Percentiles rank a stretch among this genome's conserved stretches.
phyloP scores from a whole-genome alignment of 1,140 invertebrate species.

The Drosophila parvula region DNA sequence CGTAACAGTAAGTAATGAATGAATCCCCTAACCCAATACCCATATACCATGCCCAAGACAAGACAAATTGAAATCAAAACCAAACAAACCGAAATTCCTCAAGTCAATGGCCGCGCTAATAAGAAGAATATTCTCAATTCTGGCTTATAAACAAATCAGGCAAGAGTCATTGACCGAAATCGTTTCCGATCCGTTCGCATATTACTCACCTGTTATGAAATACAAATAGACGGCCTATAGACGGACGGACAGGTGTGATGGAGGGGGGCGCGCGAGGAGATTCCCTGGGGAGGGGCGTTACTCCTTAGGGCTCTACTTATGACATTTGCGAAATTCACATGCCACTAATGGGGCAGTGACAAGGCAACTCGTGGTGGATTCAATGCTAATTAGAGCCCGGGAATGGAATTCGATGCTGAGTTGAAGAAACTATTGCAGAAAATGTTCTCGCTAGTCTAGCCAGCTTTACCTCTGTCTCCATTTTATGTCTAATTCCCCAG shows the following conservation, averaged over 20 bases:
- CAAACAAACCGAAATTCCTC: constrained; percentile 49
- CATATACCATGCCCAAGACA: constrained; percentile 1
- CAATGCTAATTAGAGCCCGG: constrained; percentile 56
- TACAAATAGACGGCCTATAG: constrained; percentile 65
- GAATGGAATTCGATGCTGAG: constrained; percentile 15
- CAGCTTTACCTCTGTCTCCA: constrained; percentile 24
- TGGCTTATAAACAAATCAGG: constrained; percentile 79
- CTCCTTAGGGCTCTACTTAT: constrained; percentile 34
- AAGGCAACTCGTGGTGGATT: constrained; percentile 27
- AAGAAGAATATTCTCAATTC: constrained; percentile 74
- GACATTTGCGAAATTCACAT: constrained; percentile 63
- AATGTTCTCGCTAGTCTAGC: constrained; percentile 14
- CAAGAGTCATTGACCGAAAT: constrained; percentile 79
- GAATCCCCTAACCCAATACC: constrained; percentile 48
- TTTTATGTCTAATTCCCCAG: background rate
- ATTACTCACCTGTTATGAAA: constrained; percentile 81
- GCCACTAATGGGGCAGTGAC: constrained; percentile 44
- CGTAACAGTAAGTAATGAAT: constrained; percentile 71
- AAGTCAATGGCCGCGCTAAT: constrained; percentile 70
- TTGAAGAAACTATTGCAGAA: constrained; percentile 22
- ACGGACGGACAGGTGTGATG: constrained; percentile 16
- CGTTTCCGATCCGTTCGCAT: constrained; percentile 70
- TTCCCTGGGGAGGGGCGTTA: background rate
- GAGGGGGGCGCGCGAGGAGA: background rate
- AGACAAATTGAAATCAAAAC: constrained; percentile 9